These are phyloP conservation scores for Catalaphyllia jardinei DNA, from an alignment of 64 coral and sea anemone species.

Conservation along the genomic window DNA sequence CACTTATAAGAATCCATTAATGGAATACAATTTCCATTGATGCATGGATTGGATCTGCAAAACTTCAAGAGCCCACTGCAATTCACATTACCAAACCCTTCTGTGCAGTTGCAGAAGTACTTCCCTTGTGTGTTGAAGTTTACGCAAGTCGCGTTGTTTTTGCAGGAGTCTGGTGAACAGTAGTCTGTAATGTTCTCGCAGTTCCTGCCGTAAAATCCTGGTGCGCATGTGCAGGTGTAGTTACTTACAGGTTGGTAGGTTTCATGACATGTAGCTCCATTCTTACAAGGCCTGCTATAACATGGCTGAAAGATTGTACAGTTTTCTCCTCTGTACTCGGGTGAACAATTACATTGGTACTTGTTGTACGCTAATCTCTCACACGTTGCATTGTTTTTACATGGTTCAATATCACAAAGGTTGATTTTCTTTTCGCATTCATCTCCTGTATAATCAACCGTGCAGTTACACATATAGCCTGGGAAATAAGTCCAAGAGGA, in stretches of 20 bases:
- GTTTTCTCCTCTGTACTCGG: conserved; percentile 49
- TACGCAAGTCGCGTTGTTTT: conserved; percentile 62
- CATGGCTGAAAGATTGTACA: conserved; percentile 40
- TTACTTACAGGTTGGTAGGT: conserved; percentile 14
- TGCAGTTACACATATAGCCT: conserved; percentile 70
- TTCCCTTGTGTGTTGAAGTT: conserved; percentile 42
- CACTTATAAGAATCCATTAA: conserved; percentile 63
- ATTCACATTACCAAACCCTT: conserved; percentile 79
- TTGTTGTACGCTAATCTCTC: conserved; percentile 47
- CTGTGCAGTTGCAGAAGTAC: conserved; percentile 76
- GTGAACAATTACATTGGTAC: conserved; percentile 48
- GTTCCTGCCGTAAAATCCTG: conserved; percentile 49
- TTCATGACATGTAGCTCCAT: conserved; percentile 44
- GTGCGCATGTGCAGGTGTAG: conserved; percentile 51
- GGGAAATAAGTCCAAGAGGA: conserved; percentile 38
- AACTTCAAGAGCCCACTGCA: conserved; percentile 68
- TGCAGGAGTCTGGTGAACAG: conserved; percentile 45
- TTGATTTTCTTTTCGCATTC: conserved; percentile 59
- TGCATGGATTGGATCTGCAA: conserved; percentile 73
- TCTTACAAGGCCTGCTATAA: conserved; percentile 42
- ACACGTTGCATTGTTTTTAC: conserved; percentile 71
- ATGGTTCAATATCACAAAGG: conserved; percentile 53
- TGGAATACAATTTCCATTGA: conserved; percentile 56
- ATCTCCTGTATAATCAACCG: conserved; percentile 65
- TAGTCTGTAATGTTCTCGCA: conserved; percentile 61